Percentiles rank a stretch among this genome's conserved stretches.
Conservation (phyloP, 2,888 invertebrate species). For the Glyphotaelius pellucidus region DNA sequence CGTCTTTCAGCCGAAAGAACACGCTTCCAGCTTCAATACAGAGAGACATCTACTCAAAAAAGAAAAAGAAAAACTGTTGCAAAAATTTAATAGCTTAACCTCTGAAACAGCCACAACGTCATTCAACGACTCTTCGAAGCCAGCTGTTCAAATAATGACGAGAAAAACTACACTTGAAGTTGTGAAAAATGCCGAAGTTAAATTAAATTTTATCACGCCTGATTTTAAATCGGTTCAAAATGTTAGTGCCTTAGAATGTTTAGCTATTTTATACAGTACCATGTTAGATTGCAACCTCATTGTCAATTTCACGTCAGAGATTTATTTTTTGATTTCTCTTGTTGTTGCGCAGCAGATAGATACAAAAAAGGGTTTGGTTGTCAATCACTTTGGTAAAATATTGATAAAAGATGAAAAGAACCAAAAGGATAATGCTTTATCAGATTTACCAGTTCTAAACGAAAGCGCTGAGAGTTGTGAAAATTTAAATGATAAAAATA, state of each 20-base stretch:
- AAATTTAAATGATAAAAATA: not conserved
- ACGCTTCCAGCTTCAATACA: slow-evolving; percentile 71
- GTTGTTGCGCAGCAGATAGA: slow-evolving; percentile 76
- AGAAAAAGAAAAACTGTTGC: slow-evolving; percentile 74
- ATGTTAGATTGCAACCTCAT: slow-evolving; percentile 80
- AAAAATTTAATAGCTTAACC: slow-evolving; percentile 74
- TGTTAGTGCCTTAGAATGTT: slow-evolving; percentile 72
- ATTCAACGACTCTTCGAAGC: not conserved
- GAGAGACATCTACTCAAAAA: slow-evolving; percentile 74
- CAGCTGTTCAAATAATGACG: slow-evolving; percentile 11
- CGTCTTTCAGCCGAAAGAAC: slow-evolving; percentile 71
- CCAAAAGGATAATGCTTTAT: not conserved
- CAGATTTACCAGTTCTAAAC: slow-evolving; percentile 11
- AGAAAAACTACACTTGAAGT: slow-evolving; percentile 29
- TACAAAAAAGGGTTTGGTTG: slow-evolving; percentile 64
- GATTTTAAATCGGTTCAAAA: slow-evolving; percentile 48
- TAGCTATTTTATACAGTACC: slow-evolving; percentile 78
- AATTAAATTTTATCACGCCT: slow-evolving; percentile 44
- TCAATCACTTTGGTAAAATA: not conserved
- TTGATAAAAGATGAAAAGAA: slow-evolving; percentile 20
- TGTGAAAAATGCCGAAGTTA: not conserved
- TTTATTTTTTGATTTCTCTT: slow-evolving; percentile 83
- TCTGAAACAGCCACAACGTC: not conserved
- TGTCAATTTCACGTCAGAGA: slow-evolving; percentile 81
- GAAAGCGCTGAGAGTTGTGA: slow-evolving; percentile 6